Conservation (phyloP, 2,888 invertebrate genomes). For the Cataglyphis altisquamis region DNA sequence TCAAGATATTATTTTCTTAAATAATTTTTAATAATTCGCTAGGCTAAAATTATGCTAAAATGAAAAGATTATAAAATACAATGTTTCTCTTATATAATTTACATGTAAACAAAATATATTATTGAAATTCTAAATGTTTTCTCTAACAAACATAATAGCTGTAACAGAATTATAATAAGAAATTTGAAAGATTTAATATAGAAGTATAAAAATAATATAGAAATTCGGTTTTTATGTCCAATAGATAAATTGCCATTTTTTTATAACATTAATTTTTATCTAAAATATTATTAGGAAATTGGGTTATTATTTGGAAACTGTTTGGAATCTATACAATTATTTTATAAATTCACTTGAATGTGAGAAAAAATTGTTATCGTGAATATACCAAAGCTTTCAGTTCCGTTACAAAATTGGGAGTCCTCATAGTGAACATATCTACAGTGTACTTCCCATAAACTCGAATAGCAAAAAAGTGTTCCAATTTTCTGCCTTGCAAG, state of each 20-base stretch:
- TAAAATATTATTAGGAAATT: background rate
- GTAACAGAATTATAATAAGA: slow-evolving; percentile 5
- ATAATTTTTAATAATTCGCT: background rate
- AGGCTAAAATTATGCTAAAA: background rate
- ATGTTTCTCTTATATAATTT: background rate
- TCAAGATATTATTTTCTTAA: background rate
- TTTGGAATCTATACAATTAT: background rate
- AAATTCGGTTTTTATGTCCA: background rate
- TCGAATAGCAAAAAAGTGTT: slow-evolving; percentile 52
- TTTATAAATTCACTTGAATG: background rate
- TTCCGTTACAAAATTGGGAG: slow-evolving; percentile 2
- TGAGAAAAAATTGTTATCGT: background rate
- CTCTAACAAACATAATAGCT: background rate
- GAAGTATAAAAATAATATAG: background rate
- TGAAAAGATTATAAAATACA: background rate
- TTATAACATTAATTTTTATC: background rate
- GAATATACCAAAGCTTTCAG: slow-evolving; percentile 6
- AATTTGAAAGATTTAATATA: background rate
- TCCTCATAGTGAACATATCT: slow-evolving; percentile 44
- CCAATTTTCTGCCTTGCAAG: slow-evolving; percentile 49
- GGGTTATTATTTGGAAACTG: background rate
- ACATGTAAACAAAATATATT: background rate
- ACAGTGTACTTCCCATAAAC: slow-evolving; percentile 46
- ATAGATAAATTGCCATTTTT: background rate
- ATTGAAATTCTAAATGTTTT: background rate